Evolutionary conservation across 2,888 invertebrate genomes (phyloP), one percentile per base, ranked within the genome.

Genomic region (Eurytoma adleriae): DNA sequence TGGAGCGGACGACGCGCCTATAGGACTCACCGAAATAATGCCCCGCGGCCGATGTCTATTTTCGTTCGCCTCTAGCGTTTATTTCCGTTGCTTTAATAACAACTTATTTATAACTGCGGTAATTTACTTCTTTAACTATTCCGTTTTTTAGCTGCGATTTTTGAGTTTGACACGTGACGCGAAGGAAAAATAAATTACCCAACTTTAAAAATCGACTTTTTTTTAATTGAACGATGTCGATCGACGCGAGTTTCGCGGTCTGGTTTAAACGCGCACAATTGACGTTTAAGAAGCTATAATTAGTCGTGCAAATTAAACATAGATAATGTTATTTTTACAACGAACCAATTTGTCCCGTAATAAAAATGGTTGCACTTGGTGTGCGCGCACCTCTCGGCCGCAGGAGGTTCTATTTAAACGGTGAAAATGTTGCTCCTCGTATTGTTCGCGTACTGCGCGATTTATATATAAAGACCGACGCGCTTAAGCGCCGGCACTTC

Each of bases 391-490:
- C 40, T 4, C 5, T 40, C 40, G 2, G 40, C 5, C 61, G 61
- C 24, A 24, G 5, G 24, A 20, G 57, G 64, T 40, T 20, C 66
- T 64, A 73, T 66, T 73, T 56, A 56, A 48, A 27, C 40, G 24
- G 20, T 10, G 40, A 18, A 56, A 48, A 54, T 73, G 56, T 62
- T 73, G 52, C n/a, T 48, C 40, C n/a, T 73, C 12, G 20, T 56
- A 27, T 56, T 62, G 30, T 73, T 40, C 40, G 64, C 64, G 16
- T 30, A 3, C 12, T 12, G 52, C n/a, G 54, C 56, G 24, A 27
- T 70, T 64, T 77, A 70, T 77, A 40, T 40, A 77, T 70, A 77
- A 70, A 77, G 77, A 56, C 56, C 70, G 61, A 69, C 40, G 40
- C 16, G 76, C 54, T 77, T 77, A 40, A 77, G 64, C 77, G 64